Evolutionary conservation across 2,888 invertebrate genomes (phyloP).

Genomic region (Meteorus cinctellus): DNA sequence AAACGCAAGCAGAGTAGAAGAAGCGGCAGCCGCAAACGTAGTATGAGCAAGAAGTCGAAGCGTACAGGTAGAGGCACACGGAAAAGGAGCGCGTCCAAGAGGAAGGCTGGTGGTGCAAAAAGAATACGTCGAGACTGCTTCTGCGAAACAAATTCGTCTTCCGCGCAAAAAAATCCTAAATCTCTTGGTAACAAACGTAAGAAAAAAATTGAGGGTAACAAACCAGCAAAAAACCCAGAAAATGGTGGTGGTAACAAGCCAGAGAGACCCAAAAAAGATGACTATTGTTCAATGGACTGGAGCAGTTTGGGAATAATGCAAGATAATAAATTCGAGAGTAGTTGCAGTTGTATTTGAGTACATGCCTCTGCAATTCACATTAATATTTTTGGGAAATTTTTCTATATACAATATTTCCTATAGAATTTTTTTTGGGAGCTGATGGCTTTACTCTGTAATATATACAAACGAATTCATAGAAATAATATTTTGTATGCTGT

Average conservation of each 20-base stretch:
- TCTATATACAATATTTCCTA: neutral
- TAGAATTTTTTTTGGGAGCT: neutral
- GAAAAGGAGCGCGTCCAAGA: neutral
- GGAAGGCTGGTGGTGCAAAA: neutral
- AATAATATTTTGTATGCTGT: neutral
- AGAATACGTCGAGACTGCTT: constrained; percentile 1
- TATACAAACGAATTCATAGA: neutral
- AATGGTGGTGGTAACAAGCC: constrained; percentile 18
- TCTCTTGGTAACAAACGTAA: neutral
- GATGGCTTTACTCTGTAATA: neutral
- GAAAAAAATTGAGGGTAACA: constrained; percentile 26
- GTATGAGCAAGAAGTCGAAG: constrained; percentile 34
- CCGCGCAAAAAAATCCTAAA: neutral
- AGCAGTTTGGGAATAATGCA: neutral
- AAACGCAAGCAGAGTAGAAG: constrained; percentile 9
- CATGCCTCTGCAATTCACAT: neutral
- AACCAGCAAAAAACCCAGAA: constrained; percentile 21
- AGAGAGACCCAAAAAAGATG: neutral
- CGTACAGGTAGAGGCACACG: neutral
- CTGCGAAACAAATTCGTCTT: neutral
- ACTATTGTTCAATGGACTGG: constrained; percentile 11
- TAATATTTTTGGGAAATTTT: neutral
- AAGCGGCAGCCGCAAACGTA: constrained; percentile 34
- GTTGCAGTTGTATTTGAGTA: neutral
- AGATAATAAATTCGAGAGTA: neutral